These are phyloP conservation scores for Pseudocheirus occidentalis DNA, from an alignment of 2,797 vertebrate species.

Conservation along the genomic window DNA sequence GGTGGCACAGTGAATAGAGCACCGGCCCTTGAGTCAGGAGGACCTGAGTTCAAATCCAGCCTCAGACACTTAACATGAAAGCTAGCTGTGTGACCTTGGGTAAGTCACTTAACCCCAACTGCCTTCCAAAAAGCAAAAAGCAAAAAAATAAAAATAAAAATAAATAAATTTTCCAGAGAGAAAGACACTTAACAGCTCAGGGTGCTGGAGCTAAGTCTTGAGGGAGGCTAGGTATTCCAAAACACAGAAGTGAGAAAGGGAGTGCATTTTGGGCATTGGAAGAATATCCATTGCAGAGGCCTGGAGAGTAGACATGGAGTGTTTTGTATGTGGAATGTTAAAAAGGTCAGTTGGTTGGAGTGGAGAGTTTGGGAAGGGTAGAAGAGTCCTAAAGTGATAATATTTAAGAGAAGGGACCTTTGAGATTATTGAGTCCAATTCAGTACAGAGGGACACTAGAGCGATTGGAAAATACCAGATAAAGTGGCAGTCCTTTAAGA, in stretches of 20 bases:
- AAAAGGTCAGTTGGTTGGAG: neutral
- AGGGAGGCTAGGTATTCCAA: neutral
- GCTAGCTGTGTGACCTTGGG: too few species aligned
- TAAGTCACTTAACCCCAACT: too few species aligned
- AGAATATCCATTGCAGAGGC: neutral
- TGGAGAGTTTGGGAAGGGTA: neutral
- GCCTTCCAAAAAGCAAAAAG: too few species aligned
- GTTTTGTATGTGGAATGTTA: neutral
- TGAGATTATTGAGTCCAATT: neutral
- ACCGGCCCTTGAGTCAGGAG: too few species aligned
- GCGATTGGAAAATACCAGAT: slow-evolving; percentile 43
- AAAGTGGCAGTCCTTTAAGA: neutral
- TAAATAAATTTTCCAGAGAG: neutral
- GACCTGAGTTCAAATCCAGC: too few species aligned
- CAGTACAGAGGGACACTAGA: slow-evolving; percentile 16
- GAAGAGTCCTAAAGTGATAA: neutral
- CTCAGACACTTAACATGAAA: too few species aligned
- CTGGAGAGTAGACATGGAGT: neutral
- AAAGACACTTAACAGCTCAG: neutral
- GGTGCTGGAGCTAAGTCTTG: neutral
- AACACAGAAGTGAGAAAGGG: neutral
- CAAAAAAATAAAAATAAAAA: too few species aligned
- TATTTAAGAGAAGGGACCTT: neutral
- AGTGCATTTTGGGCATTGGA: neutral
- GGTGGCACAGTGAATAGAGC: too few species aligned